Conservation (phyloP, 2,113 vertebrate genomes). For the Eretmodus cyanostictus region DNA sequence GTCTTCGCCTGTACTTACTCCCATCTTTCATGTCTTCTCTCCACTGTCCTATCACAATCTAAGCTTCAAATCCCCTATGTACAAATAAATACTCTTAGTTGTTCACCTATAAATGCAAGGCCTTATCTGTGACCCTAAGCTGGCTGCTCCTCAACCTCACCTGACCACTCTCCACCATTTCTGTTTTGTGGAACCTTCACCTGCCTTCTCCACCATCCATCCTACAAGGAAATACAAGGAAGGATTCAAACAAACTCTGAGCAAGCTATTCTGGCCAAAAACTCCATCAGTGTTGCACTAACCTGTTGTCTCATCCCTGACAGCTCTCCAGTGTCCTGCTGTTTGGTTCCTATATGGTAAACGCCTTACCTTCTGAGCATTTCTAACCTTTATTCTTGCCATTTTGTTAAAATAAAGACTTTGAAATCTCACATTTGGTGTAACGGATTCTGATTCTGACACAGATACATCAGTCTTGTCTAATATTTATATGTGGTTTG, state of each 20-base stretch:
- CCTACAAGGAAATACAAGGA: neutral
- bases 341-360: neutral
- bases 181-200: neutral
- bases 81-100: neutral
- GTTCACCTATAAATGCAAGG: neutral
- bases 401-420: neutral
- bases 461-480: neutral
- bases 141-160: neutral
- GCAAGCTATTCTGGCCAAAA: neutral
- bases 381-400: neutral
- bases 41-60: neutral
- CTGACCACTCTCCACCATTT: neutral
- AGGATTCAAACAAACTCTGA: neutral
- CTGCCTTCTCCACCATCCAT: neutral
- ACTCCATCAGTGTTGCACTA: neutral
- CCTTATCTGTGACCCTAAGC: neutral
- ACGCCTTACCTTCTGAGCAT: neutral
- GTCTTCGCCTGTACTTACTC: neutral
- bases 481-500: neutral
- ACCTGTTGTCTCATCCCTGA: neutral
- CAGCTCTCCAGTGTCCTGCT: neutral
- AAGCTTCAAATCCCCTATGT: neutral
- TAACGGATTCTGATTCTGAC: neutral
- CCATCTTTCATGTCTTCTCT: neutral
- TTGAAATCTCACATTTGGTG: neutral